A percentile compares a stretch with the other conserved stretches of the same genome.
Conservation (phyloP, 2,797 vertebrate genomes). For the Cyprinodon diabolis region DNA sequence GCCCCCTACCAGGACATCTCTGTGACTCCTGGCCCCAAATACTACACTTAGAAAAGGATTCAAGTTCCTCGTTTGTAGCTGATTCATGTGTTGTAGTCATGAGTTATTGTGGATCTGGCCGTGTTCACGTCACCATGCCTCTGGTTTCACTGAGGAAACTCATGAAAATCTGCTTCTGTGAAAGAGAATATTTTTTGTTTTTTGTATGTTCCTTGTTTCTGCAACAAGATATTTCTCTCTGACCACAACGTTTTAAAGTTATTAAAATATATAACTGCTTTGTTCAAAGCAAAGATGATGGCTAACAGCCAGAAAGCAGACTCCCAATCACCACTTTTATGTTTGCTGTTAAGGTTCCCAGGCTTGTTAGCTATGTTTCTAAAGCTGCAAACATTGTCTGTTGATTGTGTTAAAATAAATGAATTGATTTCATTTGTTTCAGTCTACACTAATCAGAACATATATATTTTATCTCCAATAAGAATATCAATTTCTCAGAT, state of each 20-base stretch:
- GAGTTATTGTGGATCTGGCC: background rate
- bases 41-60: slow-evolving; percentile 50
- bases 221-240: background rate
- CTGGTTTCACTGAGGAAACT: background rate
- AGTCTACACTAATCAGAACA: too few species aligned
- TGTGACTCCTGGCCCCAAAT: slow-evolving; percentile 87
- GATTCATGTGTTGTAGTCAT: background rate
- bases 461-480: background rate
- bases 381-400: background rate
- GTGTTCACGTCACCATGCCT: background rate
- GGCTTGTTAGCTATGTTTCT: too few species aligned
- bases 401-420: background rate
- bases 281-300: too few species aligned
- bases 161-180: background rate
- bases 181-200: background rate
- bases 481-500: background rate
- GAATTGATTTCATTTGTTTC: background rate
- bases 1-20: slow-evolving; percentile 90
- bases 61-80: background rate
- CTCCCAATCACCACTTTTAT: too few species aligned
- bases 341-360: too few species aligned
- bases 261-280: too few species aligned
- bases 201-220: background rate
- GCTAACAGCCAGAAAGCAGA: too few species aligned
- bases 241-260: background rate